Base-by-base conservation (phyloP, 2,888 invertebrate species). In the Lapara coniferarum region DNA sequence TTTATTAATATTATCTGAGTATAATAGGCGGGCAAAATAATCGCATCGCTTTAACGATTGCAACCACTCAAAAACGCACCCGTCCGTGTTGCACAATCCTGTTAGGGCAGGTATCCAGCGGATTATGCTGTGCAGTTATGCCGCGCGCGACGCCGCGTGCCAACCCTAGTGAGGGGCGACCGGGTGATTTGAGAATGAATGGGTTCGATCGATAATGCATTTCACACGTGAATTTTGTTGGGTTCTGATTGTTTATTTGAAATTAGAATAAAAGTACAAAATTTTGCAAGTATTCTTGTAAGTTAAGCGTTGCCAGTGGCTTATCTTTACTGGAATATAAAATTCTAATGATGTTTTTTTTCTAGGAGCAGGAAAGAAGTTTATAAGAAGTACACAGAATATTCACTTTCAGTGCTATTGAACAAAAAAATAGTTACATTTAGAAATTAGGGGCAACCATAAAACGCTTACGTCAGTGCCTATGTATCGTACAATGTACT, bases 81-180 rank as follows among this genome's bases (percentile, higher is more conserved):
- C 46, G 49, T 0, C 72, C 76, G 73, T 70, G 67, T n/a, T 70
- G 72, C 72, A 76, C 37, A 77, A 80, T 78, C 78, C 76, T 73
- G 76, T 78, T 78, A 78, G 75, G 75, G 74, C 87, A 86, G 85
- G 85, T 85, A 85, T 79, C 71, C 74, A 77, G 73, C 69, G 82
- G 85, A 84, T 85, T 85, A 84, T 69, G 67, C 68, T 75, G 77
- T 81, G 80, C 81, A 84, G 81, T 73, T 81, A 82, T 82, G 81
- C 81, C 69, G 58, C 66, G 52, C 57, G 69, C 69, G 19, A 63
- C 19, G 63, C 49, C 49, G 19, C 63, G 49, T 25, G 63, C 49
- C 49, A 46, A 19, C 49, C 46, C 46, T 63, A 49, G 49, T 19
- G 19, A 49, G 49, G 63, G 49, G 63, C 16, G 57, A 37, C 16